Base-by-base conservation (phyloP, 2,888 invertebrate species). In the Melieria crassipennis region DNA sequence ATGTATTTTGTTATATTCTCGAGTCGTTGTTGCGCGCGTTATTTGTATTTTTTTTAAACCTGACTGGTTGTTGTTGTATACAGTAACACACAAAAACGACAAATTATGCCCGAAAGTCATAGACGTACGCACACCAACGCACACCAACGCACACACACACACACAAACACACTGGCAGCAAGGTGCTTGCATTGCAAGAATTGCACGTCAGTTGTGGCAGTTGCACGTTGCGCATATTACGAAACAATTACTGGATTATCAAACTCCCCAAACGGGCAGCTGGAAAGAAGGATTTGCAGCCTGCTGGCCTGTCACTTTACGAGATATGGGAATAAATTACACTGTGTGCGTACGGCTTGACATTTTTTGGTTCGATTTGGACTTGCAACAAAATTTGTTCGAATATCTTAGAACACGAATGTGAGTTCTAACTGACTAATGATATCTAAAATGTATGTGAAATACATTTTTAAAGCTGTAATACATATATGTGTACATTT, bases 161-260 rank as follows among this genome's bases (percentile, higher is more conserved):
- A 57, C 16, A 57, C 57, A n/a, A 2, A 7, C 57, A 4, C 57
- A 57, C 11, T n/a, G 50, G 9, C 30, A 30, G 30, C 30, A 30
- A 30, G 30, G 30, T 30, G 30, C 30, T 3, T 30, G 30, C 3
- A 30, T 30, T 30, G 30, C 30, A 30, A 7, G 52, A 52, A 52
- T 52, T 52, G 13, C 52, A 52, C 13, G 52, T 13, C 52, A 52
- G 52, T 52, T 16, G 56, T 66, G 67, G 47, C 57, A 72, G 63
- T 62, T 73, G 71, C 78, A 78, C 78, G 78, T 77, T 77, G 75
- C 72, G 79, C 81, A 78, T 81, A 82, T 83, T 76, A 77, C 63
- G 80, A 83, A 30, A 30, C 30, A 30, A 30, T 30, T 30, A 30
- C 30, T 30, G 30, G 30, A 30, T 30, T 30, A 30, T 30, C 30